These are phyloP conservation scores for Brachirus orientalis DNA, from an alignment of 2,113 vertebrate species.

Conservation along the genomic window DNA sequence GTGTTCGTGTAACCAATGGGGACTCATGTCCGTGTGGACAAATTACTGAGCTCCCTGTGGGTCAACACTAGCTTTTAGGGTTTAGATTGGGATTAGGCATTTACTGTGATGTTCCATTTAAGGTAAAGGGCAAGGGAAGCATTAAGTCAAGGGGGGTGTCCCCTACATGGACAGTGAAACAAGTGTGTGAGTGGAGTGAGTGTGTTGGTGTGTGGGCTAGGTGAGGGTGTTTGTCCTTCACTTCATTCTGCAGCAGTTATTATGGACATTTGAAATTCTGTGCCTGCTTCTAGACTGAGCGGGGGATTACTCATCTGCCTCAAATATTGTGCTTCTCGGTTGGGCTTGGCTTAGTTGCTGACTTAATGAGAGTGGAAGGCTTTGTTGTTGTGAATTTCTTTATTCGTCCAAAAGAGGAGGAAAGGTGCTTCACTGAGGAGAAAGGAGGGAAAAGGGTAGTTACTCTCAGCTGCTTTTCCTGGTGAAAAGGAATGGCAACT, in stretches of 20 bases:
- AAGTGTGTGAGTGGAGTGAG: constrained; percentile 2
- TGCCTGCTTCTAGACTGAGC: constrained; percentile 79
- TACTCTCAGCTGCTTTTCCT: constrained; percentile 74
- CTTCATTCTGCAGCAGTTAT: constrained; percentile 76
- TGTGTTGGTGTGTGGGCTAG: not conserved
- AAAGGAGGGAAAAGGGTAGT: constrained; percentile 30
- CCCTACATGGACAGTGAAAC: not conserved
- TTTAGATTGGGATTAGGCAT: not conserved
- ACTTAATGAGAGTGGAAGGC: constrained; percentile 83
- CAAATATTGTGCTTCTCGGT: constrained; percentile 76
- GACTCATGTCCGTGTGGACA: not conserved
- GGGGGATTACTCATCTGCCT: constrained; percentile 81
- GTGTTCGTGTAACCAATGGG: not conserved
- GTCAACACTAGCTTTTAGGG: not conserved
- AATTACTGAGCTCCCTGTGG: not conserved
- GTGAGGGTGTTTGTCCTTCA: constrained; percentile 64
- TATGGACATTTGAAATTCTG: constrained; percentile 83
- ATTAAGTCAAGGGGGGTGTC: not conserved
- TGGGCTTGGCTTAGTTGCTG: constrained; percentile 79
- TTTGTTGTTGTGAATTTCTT: constrained; percentile 88
- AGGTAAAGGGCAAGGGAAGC: not conserved
- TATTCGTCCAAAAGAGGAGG: constrained; percentile 82
- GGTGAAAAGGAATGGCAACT: constrained; percentile 88
- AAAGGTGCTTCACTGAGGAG: constrained; percentile 83
- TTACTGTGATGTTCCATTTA: not conserved